A percentile compares a stretch with the other conserved stretches of the same genome.
phyloP scores from a whole-genome alignment of 2,113 vertebrate species.

The Aphyosemion australe region DNA sequence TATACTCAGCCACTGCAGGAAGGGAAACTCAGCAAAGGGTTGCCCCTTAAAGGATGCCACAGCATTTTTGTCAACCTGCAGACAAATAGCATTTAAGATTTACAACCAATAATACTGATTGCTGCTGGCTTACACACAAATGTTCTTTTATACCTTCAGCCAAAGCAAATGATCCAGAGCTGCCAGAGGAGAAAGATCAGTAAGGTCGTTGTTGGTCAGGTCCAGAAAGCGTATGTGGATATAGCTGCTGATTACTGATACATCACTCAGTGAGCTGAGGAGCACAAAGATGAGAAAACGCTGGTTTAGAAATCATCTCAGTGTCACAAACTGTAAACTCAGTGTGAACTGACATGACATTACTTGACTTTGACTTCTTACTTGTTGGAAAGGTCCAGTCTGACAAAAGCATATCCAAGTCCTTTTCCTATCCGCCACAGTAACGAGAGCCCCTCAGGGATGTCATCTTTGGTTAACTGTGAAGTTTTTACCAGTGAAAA shows the following conservation, averaged over 20 bases:
- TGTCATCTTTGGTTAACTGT: conserved; percentile 78
- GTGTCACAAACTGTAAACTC: too few species aligned
- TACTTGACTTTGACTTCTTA: conserved; percentile 58
- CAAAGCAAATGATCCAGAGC: conserved; percentile 87
- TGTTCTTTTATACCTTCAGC: conserved; percentile 80
- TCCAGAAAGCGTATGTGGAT: conserved; percentile 91
- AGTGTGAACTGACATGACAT: not conserved
- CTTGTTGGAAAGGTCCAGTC: conserved; percentile 84
- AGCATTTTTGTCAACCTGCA: conserved; percentile 81
- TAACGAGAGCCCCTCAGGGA: conserved; percentile 85
- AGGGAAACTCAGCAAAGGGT: conserved; percentile 80
- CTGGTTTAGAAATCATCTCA: too few species aligned
- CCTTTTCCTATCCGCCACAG: conserved; percentile 84
- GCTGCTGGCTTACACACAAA: not conserved
- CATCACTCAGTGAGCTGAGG: conserved; percentile 84
- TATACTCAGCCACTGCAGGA: conserved; percentile 88
- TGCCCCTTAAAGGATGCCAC: conserved; percentile 74
- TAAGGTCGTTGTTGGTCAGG: conserved; percentile 86
- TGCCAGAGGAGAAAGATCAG: conserved; percentile 85
- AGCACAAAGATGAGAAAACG: not conserved
- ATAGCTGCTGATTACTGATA: conserved; percentile 80
- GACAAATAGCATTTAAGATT: conserved; percentile 6
- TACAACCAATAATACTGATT: not conserved
- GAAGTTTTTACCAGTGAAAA: conserved; percentile 45
- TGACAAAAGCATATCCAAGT: conserved; percentile 89